Conservation (phyloP, 2,113 vertebrate species). For the Corythornis madagascariensis region DNA sequence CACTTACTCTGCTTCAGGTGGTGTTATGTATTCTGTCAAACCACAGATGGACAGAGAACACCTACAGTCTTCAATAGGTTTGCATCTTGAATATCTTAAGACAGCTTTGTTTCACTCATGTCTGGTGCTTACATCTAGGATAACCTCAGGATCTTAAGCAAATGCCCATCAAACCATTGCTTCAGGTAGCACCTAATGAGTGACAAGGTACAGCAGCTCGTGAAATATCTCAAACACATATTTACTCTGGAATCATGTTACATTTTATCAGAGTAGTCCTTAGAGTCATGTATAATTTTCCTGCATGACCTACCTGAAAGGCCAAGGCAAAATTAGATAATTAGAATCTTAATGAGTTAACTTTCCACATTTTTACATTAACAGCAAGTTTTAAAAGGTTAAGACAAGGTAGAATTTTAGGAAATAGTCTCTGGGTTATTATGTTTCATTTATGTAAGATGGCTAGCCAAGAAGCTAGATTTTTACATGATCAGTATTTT, state of each 20-base stretch:
- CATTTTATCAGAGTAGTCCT: neutral
- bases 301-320: neutral
- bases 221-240: neutral
- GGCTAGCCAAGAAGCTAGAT: neutral
- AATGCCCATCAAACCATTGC: neutral
- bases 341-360: neutral
- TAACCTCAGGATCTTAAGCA: neutral
- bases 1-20: neutral
- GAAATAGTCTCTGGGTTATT: neutral
- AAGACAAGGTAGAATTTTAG: neutral
- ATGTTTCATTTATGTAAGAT: neutral
- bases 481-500: neutral
- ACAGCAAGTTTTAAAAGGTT: neutral
- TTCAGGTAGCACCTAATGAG: neutral
- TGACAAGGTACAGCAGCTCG: neutral
- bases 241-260: neutral
- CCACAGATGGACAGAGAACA: conserved; percentile 1
- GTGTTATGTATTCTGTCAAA: neutral
- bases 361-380: neutral
- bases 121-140: neutral
- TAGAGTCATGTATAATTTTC: neutral
- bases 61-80: neutral
- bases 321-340: neutral
- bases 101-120: neutral
- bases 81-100: neutral